phyloP scores from a whole-genome alignment of 2,113 vertebrate genomes.

The Protobothrops mucrosquamatus region DNA sequence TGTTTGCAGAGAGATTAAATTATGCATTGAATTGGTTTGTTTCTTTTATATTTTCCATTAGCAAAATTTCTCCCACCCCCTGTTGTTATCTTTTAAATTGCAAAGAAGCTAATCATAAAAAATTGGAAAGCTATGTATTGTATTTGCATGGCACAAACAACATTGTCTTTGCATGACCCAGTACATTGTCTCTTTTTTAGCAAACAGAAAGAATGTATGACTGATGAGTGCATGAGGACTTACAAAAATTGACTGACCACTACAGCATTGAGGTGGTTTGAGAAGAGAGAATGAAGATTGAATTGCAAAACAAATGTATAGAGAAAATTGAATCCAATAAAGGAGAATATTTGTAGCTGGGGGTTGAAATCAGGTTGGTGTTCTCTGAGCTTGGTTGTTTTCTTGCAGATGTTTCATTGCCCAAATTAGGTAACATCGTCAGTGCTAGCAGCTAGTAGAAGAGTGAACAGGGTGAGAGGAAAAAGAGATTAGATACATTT shows the following conservation, averaged over 20 bases:
- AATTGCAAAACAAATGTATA: not conserved
- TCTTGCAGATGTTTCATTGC: not conserved
- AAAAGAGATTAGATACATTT: not conserved
- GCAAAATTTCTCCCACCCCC: not conserved
- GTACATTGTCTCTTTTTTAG: not conserved
- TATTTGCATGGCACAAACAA: not conserved
- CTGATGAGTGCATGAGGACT: not conserved
- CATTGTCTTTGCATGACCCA: not conserved
- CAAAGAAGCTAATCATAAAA: not conserved
- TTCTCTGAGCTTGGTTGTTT: not conserved
- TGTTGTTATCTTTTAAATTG: not conserved
- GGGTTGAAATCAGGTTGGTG: no score
- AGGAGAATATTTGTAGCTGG: no score
- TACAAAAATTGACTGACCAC: not conserved
- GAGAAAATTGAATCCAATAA: not conserved
- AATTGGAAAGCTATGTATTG: not conserved
- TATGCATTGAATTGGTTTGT: not conserved
- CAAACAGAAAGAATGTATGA: not conserved
- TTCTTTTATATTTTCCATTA: not conserved
- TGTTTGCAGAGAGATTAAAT: not conserved
- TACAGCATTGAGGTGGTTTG: not conserved
- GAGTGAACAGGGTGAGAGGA: not conserved
- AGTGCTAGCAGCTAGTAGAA: not conserved
- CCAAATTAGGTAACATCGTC: not conserved
- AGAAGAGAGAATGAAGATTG: not conserved